phyloP scores from a whole-genome alignment of 2,888 invertebrate genomes.

The Tinea trinotella region DNA sequence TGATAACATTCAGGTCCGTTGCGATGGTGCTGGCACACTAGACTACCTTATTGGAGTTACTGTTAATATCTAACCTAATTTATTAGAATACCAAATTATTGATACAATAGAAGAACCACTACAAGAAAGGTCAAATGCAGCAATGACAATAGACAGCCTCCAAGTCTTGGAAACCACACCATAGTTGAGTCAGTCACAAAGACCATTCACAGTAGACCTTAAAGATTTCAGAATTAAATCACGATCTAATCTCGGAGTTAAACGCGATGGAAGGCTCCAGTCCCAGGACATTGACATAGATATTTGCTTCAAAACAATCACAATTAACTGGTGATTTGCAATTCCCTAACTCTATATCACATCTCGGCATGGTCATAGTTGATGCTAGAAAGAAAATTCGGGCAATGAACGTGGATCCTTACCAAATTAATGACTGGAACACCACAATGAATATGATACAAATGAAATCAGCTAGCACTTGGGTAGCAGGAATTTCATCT shows the following conservation, averaged over 20 bases:
- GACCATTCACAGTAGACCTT: conserved; percentile 84
- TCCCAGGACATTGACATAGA: conserved; percentile 87
- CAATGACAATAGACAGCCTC: conserved; percentile 62
- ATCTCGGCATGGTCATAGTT: conserved; percentile 86
- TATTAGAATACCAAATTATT: conserved; percentile 89
- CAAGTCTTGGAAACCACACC: conserved; percentile 82
- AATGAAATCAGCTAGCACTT: conserved; percentile 80
- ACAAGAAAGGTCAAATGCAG: conserved; percentile 80
- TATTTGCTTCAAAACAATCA: conserved; percentile 80
- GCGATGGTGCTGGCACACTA: conserved; percentile 88
- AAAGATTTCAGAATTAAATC: conserved; percentile 79
- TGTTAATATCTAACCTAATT: conserved; percentile 87
- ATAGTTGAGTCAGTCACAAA: conserved; percentile 78
- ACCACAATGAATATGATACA: conserved; percentile 80
- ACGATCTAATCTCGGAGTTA: conserved; percentile 79
- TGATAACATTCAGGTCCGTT: conserved; percentile 87
- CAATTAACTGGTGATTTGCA: conserved; percentile 81
- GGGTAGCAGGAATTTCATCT: conserved; percentile 47
- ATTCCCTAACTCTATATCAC: conserved; percentile 89
- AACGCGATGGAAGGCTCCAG: conserved; percentile 81
- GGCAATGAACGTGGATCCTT: conserved; percentile 81
- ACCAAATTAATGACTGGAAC: conserved; percentile 79
- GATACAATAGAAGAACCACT: conserved; percentile 86
- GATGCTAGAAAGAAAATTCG: conserved; percentile 80
- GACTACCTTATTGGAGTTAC: conserved; percentile 87